Evolutionary conservation across 1,140 invertebrate species (phyloP).

Genomic region (Steinernema khuongi): DNA sequence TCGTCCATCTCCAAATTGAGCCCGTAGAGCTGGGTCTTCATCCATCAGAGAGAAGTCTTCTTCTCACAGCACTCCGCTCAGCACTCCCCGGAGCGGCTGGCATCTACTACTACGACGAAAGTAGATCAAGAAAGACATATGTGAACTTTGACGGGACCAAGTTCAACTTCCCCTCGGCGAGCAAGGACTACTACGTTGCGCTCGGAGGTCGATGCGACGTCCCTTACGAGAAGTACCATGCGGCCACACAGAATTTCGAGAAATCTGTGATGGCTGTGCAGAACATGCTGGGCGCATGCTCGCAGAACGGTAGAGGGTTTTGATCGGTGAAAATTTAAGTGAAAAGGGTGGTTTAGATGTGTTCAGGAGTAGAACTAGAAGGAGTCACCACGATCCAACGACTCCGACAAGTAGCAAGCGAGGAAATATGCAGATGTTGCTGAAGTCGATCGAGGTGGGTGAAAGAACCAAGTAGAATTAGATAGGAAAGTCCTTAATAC

Average conservation of each 20-base stretch:
- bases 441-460: not conserved
- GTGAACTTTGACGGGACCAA: constrained; percentile 45
- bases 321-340: not conserved
- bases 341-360: not conserved
- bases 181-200: not conserved
- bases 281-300: constrained; percentile 33
- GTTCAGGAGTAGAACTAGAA: not conserved
- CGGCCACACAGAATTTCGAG: constrained; percentile 41
- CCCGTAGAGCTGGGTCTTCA: not conserved
- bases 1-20: not conserved
- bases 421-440: not conserved
- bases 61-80: not conserved
- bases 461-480: not conserved
- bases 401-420: not conserved
- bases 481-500: too few relatives aligned
- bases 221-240: constrained; percentile 34
- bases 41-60: not conserved
- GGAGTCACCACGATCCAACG: not conserved
- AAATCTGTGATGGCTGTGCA: constrained; percentile 35
- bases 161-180: constrained; percentile 10
- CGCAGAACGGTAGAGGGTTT: constrained; percentile 22
- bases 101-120: not conserved
- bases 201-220: constrained; percentile 35
- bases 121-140: constrained; percentile 18
- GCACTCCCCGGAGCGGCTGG: not conserved